Conservation (phyloP, 1,140 invertebrate genomes). For the Leptonema lineaticorne region DNA sequence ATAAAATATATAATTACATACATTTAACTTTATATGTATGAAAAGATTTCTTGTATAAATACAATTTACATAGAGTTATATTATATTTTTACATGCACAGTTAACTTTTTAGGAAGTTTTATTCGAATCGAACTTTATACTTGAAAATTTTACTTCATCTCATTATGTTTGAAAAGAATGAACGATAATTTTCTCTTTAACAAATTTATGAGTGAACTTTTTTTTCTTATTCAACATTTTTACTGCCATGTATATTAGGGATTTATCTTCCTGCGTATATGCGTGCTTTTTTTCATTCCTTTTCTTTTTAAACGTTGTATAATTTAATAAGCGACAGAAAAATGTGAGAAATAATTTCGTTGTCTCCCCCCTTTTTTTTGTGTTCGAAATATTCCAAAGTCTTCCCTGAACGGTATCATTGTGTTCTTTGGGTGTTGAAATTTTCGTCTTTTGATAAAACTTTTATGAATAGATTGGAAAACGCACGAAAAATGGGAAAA, state of each 20-base stretch:
- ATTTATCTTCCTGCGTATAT: too few species aligned
- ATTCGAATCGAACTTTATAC: neutral
- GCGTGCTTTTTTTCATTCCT: too few species aligned
- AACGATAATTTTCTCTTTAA: conserved; percentile 10
- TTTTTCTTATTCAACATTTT: too few species aligned
- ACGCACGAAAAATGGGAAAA: neutral
- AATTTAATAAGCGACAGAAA: conserved; percentile 4
- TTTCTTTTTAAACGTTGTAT: neutral
- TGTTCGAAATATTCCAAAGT: neutral
- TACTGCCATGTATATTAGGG: too few species aligned
- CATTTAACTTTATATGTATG: too few species aligned
- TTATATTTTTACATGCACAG: neutral
- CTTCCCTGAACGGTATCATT: neutral
- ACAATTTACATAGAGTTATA: too few species aligned
- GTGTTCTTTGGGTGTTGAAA: neutral
- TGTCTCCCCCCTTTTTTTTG: neutral
- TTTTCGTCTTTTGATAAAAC: neutral
- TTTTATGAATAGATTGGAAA: neutral
- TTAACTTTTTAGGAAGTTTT: neutral
- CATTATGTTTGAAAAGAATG: neutral
- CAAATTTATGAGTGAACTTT: conserved; percentile 2
- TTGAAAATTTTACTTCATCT: conserved; percentile 14
- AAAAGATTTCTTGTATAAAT: too few species aligned
- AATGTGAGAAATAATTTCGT: neutral
- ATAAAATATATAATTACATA: too few species aligned